A percentile compares a stretch with the other conserved stretches of the same genome.
These are phyloP conservation scores for Heterotilapia buettikoferi DNA, from an alignment of 2,113 vertebrate genomes.

Conservation along the genomic window DNA sequence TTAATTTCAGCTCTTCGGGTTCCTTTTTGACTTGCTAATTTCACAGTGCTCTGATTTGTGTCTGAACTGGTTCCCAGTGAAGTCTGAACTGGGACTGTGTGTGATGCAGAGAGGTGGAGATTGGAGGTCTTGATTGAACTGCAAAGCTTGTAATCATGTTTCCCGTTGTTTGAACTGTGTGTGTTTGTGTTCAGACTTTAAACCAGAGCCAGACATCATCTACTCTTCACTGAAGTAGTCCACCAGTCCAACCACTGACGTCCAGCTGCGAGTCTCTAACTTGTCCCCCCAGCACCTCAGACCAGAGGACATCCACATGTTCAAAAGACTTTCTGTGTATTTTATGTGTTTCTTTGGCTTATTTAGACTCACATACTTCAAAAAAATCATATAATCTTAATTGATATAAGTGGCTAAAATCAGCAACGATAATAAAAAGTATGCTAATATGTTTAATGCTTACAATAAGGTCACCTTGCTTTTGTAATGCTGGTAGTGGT, in stretches of 20 bases:
- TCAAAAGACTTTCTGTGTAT: background rate
- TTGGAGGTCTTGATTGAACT: accelerated
- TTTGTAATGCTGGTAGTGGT: background rate
- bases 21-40: background rate
- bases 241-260: background rate
- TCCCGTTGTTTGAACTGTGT: background rate
- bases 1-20: background rate
- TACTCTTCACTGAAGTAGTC: background rate
- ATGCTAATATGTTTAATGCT: background rate
- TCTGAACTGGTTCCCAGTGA: background rate
- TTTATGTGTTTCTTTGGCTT: background rate
- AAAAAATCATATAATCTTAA: background rate
- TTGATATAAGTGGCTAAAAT: background rate
- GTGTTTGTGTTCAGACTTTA: background rate
- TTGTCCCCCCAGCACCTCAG: background rate
- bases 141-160: background rate
- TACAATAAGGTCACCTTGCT: accelerated
- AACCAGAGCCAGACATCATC: accelerated
- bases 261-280: background rate
- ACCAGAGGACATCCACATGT: accelerated
- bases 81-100: background rate
- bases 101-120: background rate
- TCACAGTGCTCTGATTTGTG: background rate
- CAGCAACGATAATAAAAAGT: accelerated
- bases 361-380: background rate